Conservation (phyloP, 2,113 vertebrate species). For the Spermophilus dauricus region DNA sequence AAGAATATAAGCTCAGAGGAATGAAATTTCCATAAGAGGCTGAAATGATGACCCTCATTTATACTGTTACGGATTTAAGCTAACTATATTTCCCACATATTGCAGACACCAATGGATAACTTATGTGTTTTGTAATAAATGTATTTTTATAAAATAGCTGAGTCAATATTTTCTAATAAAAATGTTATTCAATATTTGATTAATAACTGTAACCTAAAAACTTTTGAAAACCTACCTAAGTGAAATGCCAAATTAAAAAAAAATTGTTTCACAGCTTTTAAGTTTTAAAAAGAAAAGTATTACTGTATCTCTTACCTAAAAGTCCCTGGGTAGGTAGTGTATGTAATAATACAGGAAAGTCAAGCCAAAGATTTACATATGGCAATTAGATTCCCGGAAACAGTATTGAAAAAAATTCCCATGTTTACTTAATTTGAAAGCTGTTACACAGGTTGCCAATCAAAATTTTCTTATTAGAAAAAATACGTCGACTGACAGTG, state of each 20-base stretch:
- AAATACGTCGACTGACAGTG: neutral
- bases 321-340: neutral
- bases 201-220: slow-evolving; percentile 24
- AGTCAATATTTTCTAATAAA: neutral
- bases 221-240: neutral
- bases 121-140: neutral
- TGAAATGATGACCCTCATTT: neutral
- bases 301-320: neutral
- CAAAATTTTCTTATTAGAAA: neutral
- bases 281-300: neutral
- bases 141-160: neutral
- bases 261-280: neutral
- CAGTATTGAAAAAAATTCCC: neutral
- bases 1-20: neutral
- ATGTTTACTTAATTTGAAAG: neutral
- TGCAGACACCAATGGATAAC: neutral
- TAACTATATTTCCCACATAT: neutral
- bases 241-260: slow-evolving; percentile 56
- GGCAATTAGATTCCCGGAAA: neutral
- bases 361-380: neutral
- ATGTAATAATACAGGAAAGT: neutral
- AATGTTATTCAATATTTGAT: neutral
- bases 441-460: neutral
- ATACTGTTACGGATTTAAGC: neutral
- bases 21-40: neutral